A percentile compares a stretch with the other conserved stretches of the same genome.
Conservation (phyloP, 2,113 vertebrate genomes). For the Tachysurus fulvidraco region DNA sequence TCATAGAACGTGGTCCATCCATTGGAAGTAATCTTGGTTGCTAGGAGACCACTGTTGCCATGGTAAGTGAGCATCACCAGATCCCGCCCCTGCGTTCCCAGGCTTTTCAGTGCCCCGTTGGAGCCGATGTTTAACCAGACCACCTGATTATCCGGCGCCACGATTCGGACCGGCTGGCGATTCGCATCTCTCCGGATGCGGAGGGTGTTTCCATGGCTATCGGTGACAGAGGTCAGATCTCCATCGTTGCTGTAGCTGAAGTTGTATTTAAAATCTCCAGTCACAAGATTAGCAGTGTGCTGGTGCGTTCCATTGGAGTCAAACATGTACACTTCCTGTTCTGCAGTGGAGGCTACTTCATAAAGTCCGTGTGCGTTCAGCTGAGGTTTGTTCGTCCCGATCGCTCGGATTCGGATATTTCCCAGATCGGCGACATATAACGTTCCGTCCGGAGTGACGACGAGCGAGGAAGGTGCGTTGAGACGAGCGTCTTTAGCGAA, state of each 20-base stretch:
- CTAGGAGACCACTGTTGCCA: constrained; percentile 91
- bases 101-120: constrained; percentile 89
- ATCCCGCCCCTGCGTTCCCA: constrained; percentile 91
- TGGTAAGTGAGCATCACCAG: constrained; percentile 94
- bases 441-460: constrained; percentile 88
- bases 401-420: constrained; percentile 92
- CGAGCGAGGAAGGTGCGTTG: constrained; percentile 90
- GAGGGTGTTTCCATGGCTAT: constrained; percentile 92
- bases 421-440: constrained; percentile 94
- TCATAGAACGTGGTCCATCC: constrained; percentile 99
- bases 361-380: constrained; percentile 81
- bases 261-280: constrained; percentile 89
- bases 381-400: constrained; percentile 83
- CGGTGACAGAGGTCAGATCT: constrained; percentile 87
- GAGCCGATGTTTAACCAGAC: constrained; percentile 95
- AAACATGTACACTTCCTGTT: constrained; percentile 96
- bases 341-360: constrained; percentile 90
- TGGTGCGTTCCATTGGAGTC: constrained; percentile 95
- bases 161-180: constrained; percentile 90
- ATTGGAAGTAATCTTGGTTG: constrained; percentile 93
- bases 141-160: constrained; percentile 95
- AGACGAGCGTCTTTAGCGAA: constrained; percentile 97
- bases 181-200: constrained; percentile 89
- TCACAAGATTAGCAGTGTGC: constrained; percentile 91
- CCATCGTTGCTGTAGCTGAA: constrained; percentile 97